Base-by-base conservation (phyloP, 1,140 invertebrate species). In the Elymnias hypermnestra region DNA sequence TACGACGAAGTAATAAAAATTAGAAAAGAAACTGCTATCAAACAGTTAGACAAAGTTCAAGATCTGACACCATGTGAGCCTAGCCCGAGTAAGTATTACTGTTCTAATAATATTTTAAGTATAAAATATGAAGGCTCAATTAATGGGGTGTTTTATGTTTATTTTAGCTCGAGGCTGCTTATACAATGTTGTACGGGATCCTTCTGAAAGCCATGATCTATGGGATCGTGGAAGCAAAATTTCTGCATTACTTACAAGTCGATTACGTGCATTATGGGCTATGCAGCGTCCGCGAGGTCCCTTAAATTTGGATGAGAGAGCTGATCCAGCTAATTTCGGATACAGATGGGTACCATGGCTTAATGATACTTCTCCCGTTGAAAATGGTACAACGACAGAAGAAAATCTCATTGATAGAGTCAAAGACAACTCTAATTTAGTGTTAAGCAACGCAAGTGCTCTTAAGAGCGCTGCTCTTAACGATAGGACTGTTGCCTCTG, bases 331-430 rank as follows among this genome's bases (percentile, higher is more conserved):
- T 0, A 67, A 69, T 39, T 76, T 66, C 23, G 55, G 58, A 39
- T 84, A 81, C 19, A 56, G 51, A 2, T 84, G 81, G 81, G 29
- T 61, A 15, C 72, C 81, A 2, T 84, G 76, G 75, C 37, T 78
- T 12, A 67, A 63, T 15, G 50, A 38, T 14, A 53, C 53, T 10
- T 10, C 13, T 25, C 23, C 15, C 21, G 26, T 6, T 21, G 31
- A 50, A 37, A 38, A 15, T 29, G 46, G 13, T 12, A 21, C 12
- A 53, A 9, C 26, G 15, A 6, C 5, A 43, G 2, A 23, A 6
- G 2, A 36, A 36, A 39, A 41, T 23, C 10, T 14, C 10, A 31
- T 43, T 7, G 37, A 38, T 5, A 13, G n/a, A 25, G 10, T 10
- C 13, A 12, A 10, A 37, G 33, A 37, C 5, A 13, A 36, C 9